Base-by-base conservation (phyloP, 2,113 vertebrate genomes). In the Pedionomus torquatus region DNA sequence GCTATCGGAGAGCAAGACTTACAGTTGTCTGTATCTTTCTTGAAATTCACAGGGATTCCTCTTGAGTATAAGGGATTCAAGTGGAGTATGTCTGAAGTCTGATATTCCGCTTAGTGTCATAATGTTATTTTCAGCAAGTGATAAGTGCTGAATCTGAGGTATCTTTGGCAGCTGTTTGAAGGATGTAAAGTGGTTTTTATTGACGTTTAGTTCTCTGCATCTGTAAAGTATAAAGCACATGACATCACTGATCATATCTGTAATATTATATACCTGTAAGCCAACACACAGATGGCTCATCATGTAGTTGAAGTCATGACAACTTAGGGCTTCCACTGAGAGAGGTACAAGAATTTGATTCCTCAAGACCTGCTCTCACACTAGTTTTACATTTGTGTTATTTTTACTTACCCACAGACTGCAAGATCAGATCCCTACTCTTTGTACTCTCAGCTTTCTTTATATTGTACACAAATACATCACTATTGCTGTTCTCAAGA, bases 11-110 rank as follows among this genome's bases (percentile, higher is more conserved):
- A 21, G 31, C 63, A 44, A 70, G 39, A 95, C 98, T 98, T 98
- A 99, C 99, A 96, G 96, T 92, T 98, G 97, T 64, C 99, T 98
- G 96, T 99, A 99, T 98, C 98, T 95, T 95, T 98, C 98, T 95
- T 98, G 98, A 97, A 99, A 99, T 95, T 99, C 99, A 96, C 99
- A 99, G 21, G 99, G 99, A 94, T 99, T 99, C 96, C 97, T 99
- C 97, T 60, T 98, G 92, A 99, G 98, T 46, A 89, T 92, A 16
- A 99, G 99, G 65, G 99, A 99, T 95, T 98, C 97, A 5, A 99
- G 96, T 4, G 98, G 98, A 61, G 98, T 98, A 93, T 89, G 70
- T 61, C 91, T 96, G 65, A 99, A 98, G 66, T 97, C 96, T 41
- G 98, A 97, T 94, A 99, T 98, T n/a, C 99, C 99, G 30, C 79